Conservation (phyloP, 2,113 vertebrate genomes). For the Bambusicola thoracicus region DNA sequence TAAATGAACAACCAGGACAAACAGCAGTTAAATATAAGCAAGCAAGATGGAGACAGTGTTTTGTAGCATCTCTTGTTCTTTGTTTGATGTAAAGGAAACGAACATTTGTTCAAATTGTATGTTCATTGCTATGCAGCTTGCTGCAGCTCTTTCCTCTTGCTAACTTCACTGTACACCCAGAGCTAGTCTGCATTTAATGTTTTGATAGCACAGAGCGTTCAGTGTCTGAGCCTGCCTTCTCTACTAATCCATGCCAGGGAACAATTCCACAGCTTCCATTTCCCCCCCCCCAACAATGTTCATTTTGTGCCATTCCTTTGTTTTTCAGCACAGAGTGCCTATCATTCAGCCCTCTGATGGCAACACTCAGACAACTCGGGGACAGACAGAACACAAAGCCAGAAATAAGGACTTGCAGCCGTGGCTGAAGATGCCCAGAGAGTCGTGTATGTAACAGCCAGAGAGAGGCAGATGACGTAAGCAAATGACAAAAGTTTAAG, state of each 20-base stretch:
- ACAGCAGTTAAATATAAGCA: not conserved
- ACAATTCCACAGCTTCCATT: not conserved
- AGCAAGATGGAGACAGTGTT: not conserved
- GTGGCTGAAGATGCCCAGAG: not conserved
- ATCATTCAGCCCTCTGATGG: not conserved
- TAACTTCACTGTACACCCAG: constrained; percentile 3
- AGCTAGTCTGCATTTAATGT: not conserved
- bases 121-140: not conserved
- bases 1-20: not conserved
- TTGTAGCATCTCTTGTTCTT: constrained; percentile 15
- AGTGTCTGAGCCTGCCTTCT: constrained; percentile 10
- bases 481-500: not conserved
- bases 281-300: not conserved
- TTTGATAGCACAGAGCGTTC: not conserved
- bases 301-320: not conserved
- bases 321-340: not conserved
- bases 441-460: not conserved
- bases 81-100: not conserved
- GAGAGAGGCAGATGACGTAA: not conserved
- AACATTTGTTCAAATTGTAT: not conserved
- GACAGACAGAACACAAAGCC: not conserved
- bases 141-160: not conserved
- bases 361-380: not conserved
- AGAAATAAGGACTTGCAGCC: not conserved
- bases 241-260: not conserved